Evolutionary conservation across 2,888 invertebrate genomes (phyloP).

Genomic region (Macrosoma leucophasiata): DNA sequence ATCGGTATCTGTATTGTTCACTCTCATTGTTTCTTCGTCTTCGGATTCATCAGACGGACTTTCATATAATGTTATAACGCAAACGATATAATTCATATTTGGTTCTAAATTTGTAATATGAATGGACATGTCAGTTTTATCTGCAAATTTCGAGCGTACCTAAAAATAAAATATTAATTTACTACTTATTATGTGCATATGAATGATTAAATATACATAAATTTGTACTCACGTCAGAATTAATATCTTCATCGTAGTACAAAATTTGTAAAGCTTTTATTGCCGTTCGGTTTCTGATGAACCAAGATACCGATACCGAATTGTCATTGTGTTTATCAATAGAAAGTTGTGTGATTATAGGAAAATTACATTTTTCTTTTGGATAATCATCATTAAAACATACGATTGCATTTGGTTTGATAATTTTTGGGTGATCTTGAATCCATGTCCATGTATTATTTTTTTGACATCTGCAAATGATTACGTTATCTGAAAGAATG

Average conservation of each 20-base stretch:
- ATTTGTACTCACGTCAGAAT: constrained; percentile 21
- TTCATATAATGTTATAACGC: constrained; percentile 54
- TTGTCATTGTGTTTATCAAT: constrained; percentile 91
- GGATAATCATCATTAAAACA: constrained; percentile 62
- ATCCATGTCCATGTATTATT: constrained; percentile 96
- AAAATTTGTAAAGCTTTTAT: constrained; percentile 89
- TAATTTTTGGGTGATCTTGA: constrained; percentile 83
- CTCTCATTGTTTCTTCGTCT: constrained; percentile 35
- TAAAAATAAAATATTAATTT: constrained; percentile 33
- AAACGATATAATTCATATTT: constrained; percentile 57
- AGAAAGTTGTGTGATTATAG: constrained; percentile 87
- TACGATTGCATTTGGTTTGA: constrained; percentile 49
- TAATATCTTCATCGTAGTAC: constrained; percentile 76
- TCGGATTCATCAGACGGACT: constrained; percentile 39
- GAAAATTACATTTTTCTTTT: constrained; percentile 74
- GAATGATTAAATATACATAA: not conserved
- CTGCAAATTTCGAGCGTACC: constrained; percentile 58
- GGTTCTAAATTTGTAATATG: constrained; percentile 48
- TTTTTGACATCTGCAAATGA: constrained; percentile 92
- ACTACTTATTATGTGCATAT: constrained; percentile 3
- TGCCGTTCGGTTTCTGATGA: constrained; percentile 89
- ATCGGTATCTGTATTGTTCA: constrained; percentile 41
- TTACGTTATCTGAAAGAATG: constrained; percentile 83
- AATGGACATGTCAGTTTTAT: constrained; percentile 53
- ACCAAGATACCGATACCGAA: constrained; percentile 91